phyloP scores from a whole-genome alignment of 2,888 invertebrate species.

The Macaria notata region DNA sequence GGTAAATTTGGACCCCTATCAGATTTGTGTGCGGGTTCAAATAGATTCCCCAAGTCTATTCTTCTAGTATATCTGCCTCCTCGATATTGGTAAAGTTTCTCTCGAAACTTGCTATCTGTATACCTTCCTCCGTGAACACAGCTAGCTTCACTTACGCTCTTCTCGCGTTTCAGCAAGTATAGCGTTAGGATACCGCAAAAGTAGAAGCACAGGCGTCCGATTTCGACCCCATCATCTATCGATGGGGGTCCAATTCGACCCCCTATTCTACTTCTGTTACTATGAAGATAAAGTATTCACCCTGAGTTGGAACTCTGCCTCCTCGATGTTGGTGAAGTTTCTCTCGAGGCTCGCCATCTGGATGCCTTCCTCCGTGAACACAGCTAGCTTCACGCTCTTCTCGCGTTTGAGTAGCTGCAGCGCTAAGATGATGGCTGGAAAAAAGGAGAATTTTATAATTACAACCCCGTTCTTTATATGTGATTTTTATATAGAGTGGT shows the following conservation, averaged over 20 bases:
- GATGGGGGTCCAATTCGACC: no score
- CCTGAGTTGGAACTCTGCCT: slow-evolving; percentile 69
- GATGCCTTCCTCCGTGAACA: slow-evolving; percentile 78
- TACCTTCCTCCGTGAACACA: slow-evolving; percentile 79
- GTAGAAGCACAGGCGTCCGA: no score
- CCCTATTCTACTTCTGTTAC: no score
- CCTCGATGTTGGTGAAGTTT: slow-evolving; percentile 63
- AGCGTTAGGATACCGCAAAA: slow-evolving; percentile 70
- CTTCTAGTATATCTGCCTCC: no score
- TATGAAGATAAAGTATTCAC: slow-evolving; percentile 38
- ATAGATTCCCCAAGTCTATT: no score
- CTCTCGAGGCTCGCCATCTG: slow-evolving; percentile 61
- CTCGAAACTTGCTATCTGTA: slow-evolving; percentile 63
- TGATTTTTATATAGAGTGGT: no score
- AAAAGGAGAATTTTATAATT: no score
- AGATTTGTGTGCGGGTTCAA: no score
- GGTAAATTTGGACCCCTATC: no score
- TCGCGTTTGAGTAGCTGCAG: slow-evolving; percentile 83
- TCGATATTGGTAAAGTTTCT: slow-evolving; percentile 64
- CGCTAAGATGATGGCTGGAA: slow-evolving; percentile 82
- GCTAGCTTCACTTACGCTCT: slow-evolving; percentile 79
- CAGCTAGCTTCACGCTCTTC: slow-evolving; percentile 82
- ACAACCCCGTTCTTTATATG: no score
- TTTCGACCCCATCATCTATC: no score
- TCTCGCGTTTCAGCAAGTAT: slow-evolving; percentile 82